phyloP scores from a whole-genome alignment of 2,888 invertebrate species.

The Cheilosia pagana region DNA sequence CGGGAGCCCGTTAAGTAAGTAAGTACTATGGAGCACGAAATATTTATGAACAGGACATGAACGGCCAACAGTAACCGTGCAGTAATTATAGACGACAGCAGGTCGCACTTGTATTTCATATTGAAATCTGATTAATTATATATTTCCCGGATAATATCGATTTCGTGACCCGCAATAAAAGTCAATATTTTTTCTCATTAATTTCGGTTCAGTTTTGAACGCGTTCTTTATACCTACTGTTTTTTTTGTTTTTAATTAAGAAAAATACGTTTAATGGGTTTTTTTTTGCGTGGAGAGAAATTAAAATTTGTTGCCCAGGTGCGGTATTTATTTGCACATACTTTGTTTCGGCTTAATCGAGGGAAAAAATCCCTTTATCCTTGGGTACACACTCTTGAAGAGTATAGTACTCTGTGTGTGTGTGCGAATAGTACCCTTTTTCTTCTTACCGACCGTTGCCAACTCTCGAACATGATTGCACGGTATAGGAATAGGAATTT shows the following conservation, averaged over 20 bases:
- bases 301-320: constrained; percentile 70
- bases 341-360: constrained; percentile 53
- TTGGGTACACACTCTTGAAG: constrained; percentile 40
- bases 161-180: constrained; percentile 67
- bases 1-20: no score
- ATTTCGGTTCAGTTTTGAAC: constrained; percentile 31
- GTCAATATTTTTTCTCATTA: constrained; percentile 72
- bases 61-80: not conserved
- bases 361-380: constrained; percentile 50
- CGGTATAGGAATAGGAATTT: constrained; percentile 46
- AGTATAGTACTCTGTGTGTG: not conserved
- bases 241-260: constrained; percentile 65
- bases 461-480: constrained; percentile 33
- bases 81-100: constrained; percentile 12
- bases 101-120: constrained; percentile 25
- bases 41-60: constrained; percentile 36
- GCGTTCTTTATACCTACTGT: no score
- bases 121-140: constrained; percentile 66
- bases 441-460: constrained; percentile 12
- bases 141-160: constrained; percentile 60
- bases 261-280: constrained; percentile 35
- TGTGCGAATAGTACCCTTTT: constrained; percentile 10
- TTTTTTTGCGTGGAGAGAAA: constrained; percentile 31
- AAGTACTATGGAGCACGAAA: constrained; percentile 33
- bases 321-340: constrained; percentile 61